Percentiles rank a stretch among this genome's conserved stretches.
Evolutionary conservation across 1,140 invertebrate genomes (phyloP).

Genomic region (Luehdorfia chinensis): DNA sequence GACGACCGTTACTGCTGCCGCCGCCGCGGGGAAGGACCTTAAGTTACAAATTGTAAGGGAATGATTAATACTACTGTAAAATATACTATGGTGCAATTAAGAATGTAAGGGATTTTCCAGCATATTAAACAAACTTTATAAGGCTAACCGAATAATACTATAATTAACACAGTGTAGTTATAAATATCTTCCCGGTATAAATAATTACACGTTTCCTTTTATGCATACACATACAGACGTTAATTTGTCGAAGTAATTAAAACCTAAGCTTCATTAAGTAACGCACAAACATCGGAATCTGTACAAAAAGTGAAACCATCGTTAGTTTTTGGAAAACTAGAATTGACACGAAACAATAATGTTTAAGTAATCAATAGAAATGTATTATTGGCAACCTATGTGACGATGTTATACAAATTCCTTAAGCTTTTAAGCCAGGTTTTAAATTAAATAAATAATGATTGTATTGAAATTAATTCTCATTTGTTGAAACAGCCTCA

Average conservation of each 20-base stretch:
- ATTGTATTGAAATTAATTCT: background rate
- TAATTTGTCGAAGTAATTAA: background rate
- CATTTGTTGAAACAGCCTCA: too few species aligned
- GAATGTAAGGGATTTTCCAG: constrained; percentile 4
- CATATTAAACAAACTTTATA: background rate
- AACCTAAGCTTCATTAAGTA: too few species aligned
- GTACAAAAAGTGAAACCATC: too few species aligned
- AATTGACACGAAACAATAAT: too few species aligned
- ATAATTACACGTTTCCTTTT: background rate
- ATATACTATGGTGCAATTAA: background rate
- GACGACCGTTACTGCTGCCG: constrained; percentile 59
- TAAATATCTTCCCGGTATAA: background rate
- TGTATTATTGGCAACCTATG: too few species aligned
- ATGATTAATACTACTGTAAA: background rate
- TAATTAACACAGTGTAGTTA: background rate
- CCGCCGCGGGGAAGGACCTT: constrained; percentile 82
- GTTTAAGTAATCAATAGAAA: too few species aligned
- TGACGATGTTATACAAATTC: too few species aligned
- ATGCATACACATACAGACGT: background rate
- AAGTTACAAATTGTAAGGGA: constrained; percentile 82
- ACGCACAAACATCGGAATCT: too few species aligned
- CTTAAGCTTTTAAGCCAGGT: too few species aligned
- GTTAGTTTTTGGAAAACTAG: too few species aligned
- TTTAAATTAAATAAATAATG: too few species aligned
- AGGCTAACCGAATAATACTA: too few species aligned